Evolutionary conservation across 1,140 invertebrate genomes (phyloP), one percentile per base, ranked within the genome.

Genomic region (Berghia stephanieae): DNA sequence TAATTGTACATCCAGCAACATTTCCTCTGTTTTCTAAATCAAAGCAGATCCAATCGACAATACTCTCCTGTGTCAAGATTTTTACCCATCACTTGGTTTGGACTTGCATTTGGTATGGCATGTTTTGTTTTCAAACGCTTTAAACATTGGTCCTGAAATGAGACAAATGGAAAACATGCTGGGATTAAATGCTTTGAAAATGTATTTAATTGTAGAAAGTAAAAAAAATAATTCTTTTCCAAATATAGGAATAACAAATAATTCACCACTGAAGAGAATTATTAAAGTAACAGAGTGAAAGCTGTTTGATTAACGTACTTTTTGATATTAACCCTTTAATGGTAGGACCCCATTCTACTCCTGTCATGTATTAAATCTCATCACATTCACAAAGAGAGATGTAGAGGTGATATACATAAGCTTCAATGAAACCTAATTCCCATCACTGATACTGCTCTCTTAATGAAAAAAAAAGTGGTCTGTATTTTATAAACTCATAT

Each of bases 11-110:
- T n/a, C n/a, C n/a, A n/a, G n/a, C n/a, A n/a, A n/a, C n/a, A n/a
- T n/a, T n/a, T n/a, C n/a, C n/a, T n/a, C n/a, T n/a, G n/a, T n/a
- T n/a, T n/a, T n/a, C n/a, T n/a, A 40, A 36, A 13, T n/a, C 44
- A 75, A 8, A 76, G 74, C 3, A 82, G 68, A 73, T 88, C 84
- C 18, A 78, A 83, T 57, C 84, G 68, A 77, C 86, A 87, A 73
- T 86, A 88, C 60, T 87, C 84, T 16, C 87, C 87, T 0, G 87
- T 88, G 74, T 88, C 87, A 36, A 88, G 73, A 69, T 88, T 88
- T 73, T 85, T 87, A 1, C 84, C 86, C 86, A 88, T 88, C 5
- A 88, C 77, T 74, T 85, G 85, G 49, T 86, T 80, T 24, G 84
- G 83, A 10, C 72, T 71, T 38, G 83, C 83, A 78, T 88, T 88